Percentiles rank a stretch among this genome's conserved stretches.
These are phyloP conservation scores for Nilaparvata lugens DNA, from an alignment of 1,140 invertebrate genomes.

Conservation along the genomic window DNA sequence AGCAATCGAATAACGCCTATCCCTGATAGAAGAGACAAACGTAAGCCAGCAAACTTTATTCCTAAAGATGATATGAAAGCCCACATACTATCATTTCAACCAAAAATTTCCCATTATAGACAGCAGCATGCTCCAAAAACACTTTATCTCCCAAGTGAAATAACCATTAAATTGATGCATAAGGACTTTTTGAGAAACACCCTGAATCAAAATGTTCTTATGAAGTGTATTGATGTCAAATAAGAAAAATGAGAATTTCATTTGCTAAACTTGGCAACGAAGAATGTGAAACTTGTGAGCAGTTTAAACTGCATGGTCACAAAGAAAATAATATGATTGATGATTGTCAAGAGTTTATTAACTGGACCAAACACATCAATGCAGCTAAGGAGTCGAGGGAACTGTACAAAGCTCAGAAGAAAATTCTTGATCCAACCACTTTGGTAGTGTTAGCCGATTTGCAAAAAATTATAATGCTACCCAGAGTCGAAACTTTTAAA, in stretches of 20 bases:
- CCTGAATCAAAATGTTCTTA: constrained; percentile 16
- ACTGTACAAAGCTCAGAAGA: constrained; percentile 10
- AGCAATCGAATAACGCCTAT: too few species aligned
- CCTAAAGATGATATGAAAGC: constrained; percentile 3
- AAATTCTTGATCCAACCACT: not conserved
- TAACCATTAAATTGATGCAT: constrained; percentile 20
- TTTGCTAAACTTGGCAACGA: constrained; percentile 19
- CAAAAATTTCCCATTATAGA: constrained; percentile 22
- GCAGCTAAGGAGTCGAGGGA: constrained; percentile 1
- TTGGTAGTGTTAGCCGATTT: constrained; percentile 18
- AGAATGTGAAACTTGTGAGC: constrained; percentile 19
- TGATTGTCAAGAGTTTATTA: not conserved
- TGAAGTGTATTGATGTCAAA: constrained; percentile 15
- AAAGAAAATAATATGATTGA: constrained; percentile 14
- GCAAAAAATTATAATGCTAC: constrained; percentile 23
- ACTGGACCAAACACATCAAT: constrained; percentile 10
- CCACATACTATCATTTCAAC: constrained; percentile 20
- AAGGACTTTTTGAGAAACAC: constrained; percentile 20
- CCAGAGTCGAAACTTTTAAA: constrained; percentile 20
- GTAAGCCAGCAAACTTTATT: not conserved
- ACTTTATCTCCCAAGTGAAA: constrained; percentile 21
- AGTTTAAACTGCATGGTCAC: constrained; percentile 13
- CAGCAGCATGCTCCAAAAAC: constrained; percentile 21
- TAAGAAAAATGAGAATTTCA: constrained; percentile 18
- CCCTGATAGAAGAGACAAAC: constrained; percentile 5